Evolutionary conservation across 2,797 vertebrate species (phyloP).

Genomic region (Mionectes olivaceus): DNA sequence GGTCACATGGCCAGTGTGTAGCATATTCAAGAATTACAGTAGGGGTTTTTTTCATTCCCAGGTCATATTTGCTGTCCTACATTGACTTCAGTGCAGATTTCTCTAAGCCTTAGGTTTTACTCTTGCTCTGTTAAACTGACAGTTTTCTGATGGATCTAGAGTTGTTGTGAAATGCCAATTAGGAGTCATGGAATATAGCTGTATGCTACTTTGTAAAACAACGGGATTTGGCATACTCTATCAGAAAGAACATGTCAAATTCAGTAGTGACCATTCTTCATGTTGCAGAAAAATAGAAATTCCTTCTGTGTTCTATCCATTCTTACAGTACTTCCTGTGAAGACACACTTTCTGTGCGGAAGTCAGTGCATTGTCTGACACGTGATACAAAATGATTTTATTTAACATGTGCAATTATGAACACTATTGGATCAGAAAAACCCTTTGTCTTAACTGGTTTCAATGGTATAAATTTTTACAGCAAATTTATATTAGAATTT

Average conservation of each 20-base stretch:
- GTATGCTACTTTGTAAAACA: background rate
- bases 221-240: background rate
- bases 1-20: background rate
- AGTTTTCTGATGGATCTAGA: background rate
- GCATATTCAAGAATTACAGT: background rate
- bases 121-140: background rate
- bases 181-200: background rate
- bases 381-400: background rate
- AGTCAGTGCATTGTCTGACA: background rate
- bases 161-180: constrained; percentile 38
- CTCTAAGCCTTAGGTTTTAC: background rate
- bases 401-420: background rate
- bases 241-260: constrained; percentile 9
- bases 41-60: background rate
- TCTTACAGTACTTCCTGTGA: background rate
- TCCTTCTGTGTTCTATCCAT: background rate
- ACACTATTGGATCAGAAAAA: background rate
- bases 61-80: background rate
- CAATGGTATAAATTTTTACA: background rate
- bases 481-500: background rate
- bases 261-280: background rate
- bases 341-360: background rate
- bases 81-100: background rate
- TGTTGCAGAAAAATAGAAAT: background rate
- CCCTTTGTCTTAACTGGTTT: background rate